These are phyloP conservation scores for Heteromurus nitidus DNA, from an alignment of 2,888 invertebrate species.

Conservation along the genomic window DNA sequence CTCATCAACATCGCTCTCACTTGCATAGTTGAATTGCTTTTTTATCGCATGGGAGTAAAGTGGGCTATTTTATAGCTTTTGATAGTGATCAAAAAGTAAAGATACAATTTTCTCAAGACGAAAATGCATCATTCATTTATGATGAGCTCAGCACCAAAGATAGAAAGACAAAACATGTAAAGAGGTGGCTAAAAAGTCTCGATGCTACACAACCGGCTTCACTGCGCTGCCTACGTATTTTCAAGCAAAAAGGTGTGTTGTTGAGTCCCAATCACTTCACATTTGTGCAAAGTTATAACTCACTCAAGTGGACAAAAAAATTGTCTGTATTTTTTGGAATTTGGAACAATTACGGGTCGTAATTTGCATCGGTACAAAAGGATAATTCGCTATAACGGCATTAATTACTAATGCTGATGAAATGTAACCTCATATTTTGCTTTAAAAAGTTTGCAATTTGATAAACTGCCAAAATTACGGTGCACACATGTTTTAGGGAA, in stretches of 20 bases:
- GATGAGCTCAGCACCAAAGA: constrained; percentile 51
- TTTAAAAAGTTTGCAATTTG: not conserved
- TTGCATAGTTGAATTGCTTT: not conserved
- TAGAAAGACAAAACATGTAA: constrained; percentile 18
- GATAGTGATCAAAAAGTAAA: not conserved
- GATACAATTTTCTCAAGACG: not conserved
- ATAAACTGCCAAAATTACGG: not conserved
- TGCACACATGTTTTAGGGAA: not conserved
- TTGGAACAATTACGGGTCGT: constrained; percentile 22
- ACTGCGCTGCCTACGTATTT: no score
- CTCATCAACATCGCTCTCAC: not conserved
- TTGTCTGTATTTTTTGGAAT: constrained; percentile 27
- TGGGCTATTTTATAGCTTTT: not conserved
- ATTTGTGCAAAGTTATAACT: no score
- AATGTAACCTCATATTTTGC: not conserved
- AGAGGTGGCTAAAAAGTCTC: no score
- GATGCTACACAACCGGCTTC: no score
- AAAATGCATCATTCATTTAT: constrained; percentile 23
- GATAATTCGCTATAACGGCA: not conserved
- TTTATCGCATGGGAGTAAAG: not conserved
- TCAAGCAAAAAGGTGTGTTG: no score
- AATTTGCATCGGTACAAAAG: no score
- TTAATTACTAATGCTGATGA: not conserved
- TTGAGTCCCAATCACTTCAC: no score
- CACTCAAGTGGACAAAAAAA: no score